Base-by-base conservation (phyloP, 1,140 invertebrate genomes). In the Pomacea maculata region DNA sequence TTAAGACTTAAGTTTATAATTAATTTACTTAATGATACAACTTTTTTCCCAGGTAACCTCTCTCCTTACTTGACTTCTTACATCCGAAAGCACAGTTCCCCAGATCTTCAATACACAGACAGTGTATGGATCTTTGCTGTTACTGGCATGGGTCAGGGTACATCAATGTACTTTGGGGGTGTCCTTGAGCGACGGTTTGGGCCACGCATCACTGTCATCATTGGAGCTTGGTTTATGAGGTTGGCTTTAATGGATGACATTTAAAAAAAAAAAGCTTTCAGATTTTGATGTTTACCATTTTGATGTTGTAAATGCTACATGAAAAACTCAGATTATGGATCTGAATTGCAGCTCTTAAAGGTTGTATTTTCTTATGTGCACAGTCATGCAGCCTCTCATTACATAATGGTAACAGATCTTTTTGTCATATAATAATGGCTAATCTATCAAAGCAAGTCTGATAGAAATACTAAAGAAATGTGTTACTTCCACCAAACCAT, bases 11-110 rank as follows among this genome's bases (percentile, higher is more conserved):
- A 17, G 34, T 45, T 45, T 45, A 45, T 45, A 45, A 45, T 45
- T 45, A 45, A 45, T 45, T 45, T 45, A 45, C 34, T 45, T 45
- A 6, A 45, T 63, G 12, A 57, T n/a, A 67, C 1, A 54, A 19
- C 34, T 19, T 57, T 25, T 67, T 76, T 81, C 81, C 0, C 82
- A 92, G 91, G 91, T 8, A 92, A 92, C 78, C 85, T 93, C 82
- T 91, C 86, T 72, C 91, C 92, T 11, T 93, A 93, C 83, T 85
- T 93, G 81, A 91, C 88, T 15, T 92, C 92, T 0, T 93, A 92
- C 82, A 83, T 92, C 61, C 86, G 89, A 63, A 55, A 86, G 84
- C 19, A 85, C 81, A 80, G 84, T 52, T 76, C 84, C 21, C 74
- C 84, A 19, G 67, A 84, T 64, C 82, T 92, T 52, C 87, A 81